Base-by-base conservation (phyloP, 2,888 invertebrate genomes). In the Melanostoma scalare region DNA sequence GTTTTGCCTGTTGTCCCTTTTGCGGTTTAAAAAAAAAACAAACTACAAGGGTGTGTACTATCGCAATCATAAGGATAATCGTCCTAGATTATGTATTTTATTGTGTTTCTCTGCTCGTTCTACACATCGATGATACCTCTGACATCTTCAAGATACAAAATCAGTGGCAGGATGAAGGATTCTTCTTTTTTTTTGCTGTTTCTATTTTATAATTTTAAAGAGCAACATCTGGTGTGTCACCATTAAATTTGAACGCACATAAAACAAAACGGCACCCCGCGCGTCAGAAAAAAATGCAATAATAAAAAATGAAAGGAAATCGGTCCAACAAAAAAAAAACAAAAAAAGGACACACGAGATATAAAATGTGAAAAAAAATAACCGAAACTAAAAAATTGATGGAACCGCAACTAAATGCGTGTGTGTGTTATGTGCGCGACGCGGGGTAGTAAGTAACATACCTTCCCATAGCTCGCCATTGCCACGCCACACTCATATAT, bases 221-320 rank as follows among this genome's bases (percentile, higher is more conserved):
- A 30, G 85, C 80, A 87, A 87, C 88, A 88, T 87, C 88, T 88
- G 88, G 85, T 84, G 86, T 85, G 84, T 75, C 76, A 86, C 86
- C 86, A 87, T 87, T 87, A 88, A 87, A 87, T 87, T 87, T 74
- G 86, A 87, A 87, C 84, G 85, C 63, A 63, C 86, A 87, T 86
- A 86, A 84, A 86, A 86, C 75, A 87, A 81, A 85, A 67, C 75
- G 72, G 38, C 38, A 30, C 48, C 61, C 60, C 46, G 79, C 71
- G 75, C 20, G 20, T 20, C 20, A 20, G 79, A 79, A 65, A 60
- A 75, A 84, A 79, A 84, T 84, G 84, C 79, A 84, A 84, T 84
- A 84, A 84, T 79, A 84, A 84, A 84, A 74, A 84, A 77, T 69
- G 55, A 63, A 61, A 44, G 38, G 46, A 53, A 73, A 48, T 50